Conservation (phyloP, 2,113 vertebrate genomes). For the Notiomystis cincta region DNA sequence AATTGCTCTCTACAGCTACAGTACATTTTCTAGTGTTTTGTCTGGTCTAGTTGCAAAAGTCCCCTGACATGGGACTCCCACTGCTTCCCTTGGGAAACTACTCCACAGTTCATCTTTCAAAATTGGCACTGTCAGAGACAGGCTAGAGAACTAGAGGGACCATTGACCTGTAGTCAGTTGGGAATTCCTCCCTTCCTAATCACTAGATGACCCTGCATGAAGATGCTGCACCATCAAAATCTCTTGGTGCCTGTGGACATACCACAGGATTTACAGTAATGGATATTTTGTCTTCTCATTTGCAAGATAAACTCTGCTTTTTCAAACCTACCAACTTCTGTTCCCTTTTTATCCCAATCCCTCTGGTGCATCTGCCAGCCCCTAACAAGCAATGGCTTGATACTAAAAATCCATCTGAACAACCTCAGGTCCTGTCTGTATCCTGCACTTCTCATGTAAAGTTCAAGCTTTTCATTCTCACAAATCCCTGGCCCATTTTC, state of each 20-base stretch:
- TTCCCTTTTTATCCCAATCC: neutral
- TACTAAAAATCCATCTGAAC: neutral
- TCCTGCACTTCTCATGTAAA: neutral
- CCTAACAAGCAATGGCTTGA: neutral
- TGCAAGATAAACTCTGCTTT: neutral
- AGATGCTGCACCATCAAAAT: neutral
- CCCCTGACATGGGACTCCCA: slow-evolving; percentile 8
- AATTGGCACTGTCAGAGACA: slow-evolving; percentile 35
- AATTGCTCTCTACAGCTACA: slow-evolving; percentile 27
- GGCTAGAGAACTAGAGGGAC: neutral
- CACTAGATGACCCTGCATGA: neutral
- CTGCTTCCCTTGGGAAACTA: neutral
- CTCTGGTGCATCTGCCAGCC: neutral
- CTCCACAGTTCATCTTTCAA: slow-evolving; percentile 37
- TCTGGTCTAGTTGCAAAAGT: slow-evolving; percentile 48
- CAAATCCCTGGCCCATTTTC: neutral
- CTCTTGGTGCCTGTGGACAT: neutral
- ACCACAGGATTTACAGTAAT: neutral
- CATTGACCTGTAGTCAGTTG: neutral
- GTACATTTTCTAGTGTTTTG: slow-evolving; percentile 49
- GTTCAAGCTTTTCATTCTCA: neutral
- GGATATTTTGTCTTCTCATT: neutral
- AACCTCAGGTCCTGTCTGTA: neutral
- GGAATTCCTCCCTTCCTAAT: slow-evolving; percentile 18
- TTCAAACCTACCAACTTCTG: neutral